A percentile compares a stretch with the other conserved stretches of the same genome.
Evolutionary conservation across 2,113 vertebrate genomes (phyloP).

Genomic region (Orycteropus afer): DNA sequence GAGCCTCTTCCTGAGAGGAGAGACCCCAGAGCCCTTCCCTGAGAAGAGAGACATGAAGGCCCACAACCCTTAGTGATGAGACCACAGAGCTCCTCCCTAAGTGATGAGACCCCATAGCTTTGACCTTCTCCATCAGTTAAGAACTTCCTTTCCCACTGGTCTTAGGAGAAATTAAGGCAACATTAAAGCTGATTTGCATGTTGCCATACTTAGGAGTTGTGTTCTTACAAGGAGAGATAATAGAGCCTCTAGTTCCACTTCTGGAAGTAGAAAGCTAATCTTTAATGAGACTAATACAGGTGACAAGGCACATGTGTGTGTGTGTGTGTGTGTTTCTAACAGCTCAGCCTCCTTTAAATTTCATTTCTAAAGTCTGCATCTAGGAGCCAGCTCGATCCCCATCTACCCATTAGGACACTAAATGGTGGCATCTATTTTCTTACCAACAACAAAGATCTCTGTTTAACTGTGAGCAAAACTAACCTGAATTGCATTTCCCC

Average conservation of each 20-base stretch:
- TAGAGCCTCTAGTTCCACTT: not conserved
- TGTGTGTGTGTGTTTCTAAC: not conserved
- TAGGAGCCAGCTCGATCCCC: not conserved
- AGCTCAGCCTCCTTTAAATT: not conserved
- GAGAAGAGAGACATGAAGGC: too few relatives aligned
- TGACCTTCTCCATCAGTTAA: not conserved
- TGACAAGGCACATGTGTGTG: fast-evolving
- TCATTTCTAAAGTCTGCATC: not conserved
- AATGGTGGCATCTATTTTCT: not conserved
- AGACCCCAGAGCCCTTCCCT: not conserved
- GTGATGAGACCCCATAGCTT: not conserved
- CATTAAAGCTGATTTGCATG: not conserved
- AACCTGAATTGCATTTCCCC: not conserved
- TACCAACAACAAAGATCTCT: not conserved
- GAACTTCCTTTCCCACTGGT: fast-evolving
- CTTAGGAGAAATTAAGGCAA: not conserved
- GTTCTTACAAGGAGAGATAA: not conserved
- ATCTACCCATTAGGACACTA: not conserved
- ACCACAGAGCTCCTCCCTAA: not conserved
- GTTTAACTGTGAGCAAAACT: not conserved
- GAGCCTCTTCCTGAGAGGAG: not conserved
- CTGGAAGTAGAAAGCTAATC: not conserved
- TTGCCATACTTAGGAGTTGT: not conserved
- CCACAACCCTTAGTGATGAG: too few relatives aligned
- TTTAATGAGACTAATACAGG: not conserved